phyloP scores from a whole-genome alignment of 2,797 vertebrate species.

The Ataeniobius toweri region DNA sequence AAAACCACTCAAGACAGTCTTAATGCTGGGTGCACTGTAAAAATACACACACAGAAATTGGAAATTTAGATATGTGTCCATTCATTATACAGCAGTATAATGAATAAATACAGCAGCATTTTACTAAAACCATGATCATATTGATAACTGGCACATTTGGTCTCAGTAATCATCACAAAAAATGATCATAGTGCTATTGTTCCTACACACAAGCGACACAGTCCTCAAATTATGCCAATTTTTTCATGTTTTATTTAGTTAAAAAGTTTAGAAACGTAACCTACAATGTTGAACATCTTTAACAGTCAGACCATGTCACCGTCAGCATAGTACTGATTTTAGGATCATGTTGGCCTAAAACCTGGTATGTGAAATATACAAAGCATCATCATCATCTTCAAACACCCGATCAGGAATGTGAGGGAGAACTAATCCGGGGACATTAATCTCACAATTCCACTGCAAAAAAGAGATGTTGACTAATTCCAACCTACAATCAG shows the following conservation, averaged over 20 bases:
- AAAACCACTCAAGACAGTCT: no score
- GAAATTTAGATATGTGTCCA: no score
- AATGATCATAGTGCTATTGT: neutral
- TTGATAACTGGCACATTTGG: neutral
- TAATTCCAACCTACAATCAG: slow-evolving; percentile 69
- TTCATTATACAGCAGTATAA: no score
- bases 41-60: no score
- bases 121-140: no score
- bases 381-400: neutral
- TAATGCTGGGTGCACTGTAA: no score
- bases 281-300: neutral
- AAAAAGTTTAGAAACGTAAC: neutral
- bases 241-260: neutral
- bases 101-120: no score
- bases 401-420: slow-evolving; percentile 47
- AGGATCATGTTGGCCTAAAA: neutral
- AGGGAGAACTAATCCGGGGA: slow-evolving; percentile 62
- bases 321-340: no score
- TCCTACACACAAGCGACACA: neutral
- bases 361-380: neutral
- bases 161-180: neutral
- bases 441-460: slow-evolving; percentile 58
- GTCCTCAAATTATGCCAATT: neutral
- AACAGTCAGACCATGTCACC: neutral
- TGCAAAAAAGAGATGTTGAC: slow-evolving; percentile 54